Evolutionary conservation across 2,797 vertebrate species (phyloP).

Genomic region (Mycteria americana): DNA sequence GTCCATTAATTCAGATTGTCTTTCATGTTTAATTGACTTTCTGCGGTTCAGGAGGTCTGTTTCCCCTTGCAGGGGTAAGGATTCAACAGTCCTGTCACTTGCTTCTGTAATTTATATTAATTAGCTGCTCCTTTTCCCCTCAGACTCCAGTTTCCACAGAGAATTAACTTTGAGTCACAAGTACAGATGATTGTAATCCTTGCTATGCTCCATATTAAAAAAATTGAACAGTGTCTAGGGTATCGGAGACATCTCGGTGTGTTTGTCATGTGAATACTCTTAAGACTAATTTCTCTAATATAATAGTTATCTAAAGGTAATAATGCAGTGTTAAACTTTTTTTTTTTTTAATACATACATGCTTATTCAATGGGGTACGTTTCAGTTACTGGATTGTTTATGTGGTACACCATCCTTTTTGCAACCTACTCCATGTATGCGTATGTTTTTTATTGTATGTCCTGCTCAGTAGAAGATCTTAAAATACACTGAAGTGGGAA

Average conservation of each 20-base stretch:
- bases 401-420: not conserved
- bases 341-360: not conserved
- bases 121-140: not conserved
- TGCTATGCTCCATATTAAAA: not conserved
- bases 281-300: not conserved
- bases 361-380: not conserved
- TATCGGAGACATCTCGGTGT: not conserved
- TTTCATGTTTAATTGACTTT: conserved; percentile 1
- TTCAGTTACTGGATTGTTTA: not conserved
- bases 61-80: not conserved
- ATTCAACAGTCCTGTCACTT: not conserved
- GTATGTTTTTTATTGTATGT: not conserved
- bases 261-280: not conserved
- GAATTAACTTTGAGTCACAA: not conserved
- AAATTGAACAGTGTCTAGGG: not conserved
- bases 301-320: not conserved
- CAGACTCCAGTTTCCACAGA: not conserved
- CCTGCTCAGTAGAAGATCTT: not conserved
- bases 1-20: not conserved
- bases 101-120: conserved; percentile 22
- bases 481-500: not conserved
- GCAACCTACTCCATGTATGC: not conserved
- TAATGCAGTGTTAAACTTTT: not conserved
- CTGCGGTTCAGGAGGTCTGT: not conserved
- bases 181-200: not conserved